Evolutionary conservation across 2,797 vertebrate species (phyloP), one percentile per base, ranked within the genome.

Genomic region (Pygocentrus nattereri): DNA sequence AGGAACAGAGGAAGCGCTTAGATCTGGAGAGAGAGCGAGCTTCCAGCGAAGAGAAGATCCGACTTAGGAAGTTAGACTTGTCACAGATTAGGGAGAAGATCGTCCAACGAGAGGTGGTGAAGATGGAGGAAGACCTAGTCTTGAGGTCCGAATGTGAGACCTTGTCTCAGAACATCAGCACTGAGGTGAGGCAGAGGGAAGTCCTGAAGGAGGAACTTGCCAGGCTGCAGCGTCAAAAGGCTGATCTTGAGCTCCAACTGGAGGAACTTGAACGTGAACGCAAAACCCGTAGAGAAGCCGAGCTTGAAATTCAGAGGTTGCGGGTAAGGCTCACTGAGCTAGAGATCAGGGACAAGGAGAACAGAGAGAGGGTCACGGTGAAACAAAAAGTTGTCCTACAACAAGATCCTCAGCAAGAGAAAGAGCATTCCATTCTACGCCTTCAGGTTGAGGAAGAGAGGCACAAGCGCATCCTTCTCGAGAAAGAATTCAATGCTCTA

Each of bases 301-400:
- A 99, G 85, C 88, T 98, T 79, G 97, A 99, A 88, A 97, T 98
- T 78, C 97, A 99, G 89, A 94, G 94, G 72, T 93, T 99, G 83
- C 95, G 92, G 84, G 91, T 97, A 47, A 93, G 92, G 67, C 91
- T 99, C 73, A 93, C 85, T 0, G 96, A 96, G 75, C 88, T 99
- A 62, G 96, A 97, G 88, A 93, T 97, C 83, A 92, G 94, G 1
- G 96, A 97, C 88, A 95, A 94, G 71, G 96, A 97, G 85, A 97
- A 95, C 16, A 93, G 94, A 0, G 97, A 99, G 87, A 97, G 96
- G 86, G 98, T 99, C 58, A 98, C 97, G 0, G 95, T 96, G 79
- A 97, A 96, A 88, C 97, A 99, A 88, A 99, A 98, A 90, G 97
- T 99, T 6, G 97, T 99, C 44, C 92, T 99, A 56, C 97, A 99